Conservation (phyloP, 2,888 invertebrate genomes). For the Orthonevra nobilis region DNA sequence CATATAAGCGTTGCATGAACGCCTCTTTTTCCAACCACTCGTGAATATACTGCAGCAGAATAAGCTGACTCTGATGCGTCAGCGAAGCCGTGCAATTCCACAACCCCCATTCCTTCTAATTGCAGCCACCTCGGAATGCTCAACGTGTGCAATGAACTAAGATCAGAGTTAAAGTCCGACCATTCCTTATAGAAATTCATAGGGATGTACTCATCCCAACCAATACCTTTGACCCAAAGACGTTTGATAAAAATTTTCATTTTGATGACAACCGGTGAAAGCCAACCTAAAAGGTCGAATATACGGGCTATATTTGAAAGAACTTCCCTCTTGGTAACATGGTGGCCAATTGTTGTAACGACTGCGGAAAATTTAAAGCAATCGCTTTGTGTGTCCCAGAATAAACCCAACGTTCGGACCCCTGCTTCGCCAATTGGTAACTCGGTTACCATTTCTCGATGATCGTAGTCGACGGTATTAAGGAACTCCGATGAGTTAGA, state of each 20-base stretch:
- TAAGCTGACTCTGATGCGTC: slow-evolving; percentile 41
- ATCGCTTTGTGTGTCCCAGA: slow-evolving; percentile 3
- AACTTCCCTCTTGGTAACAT: slow-evolving; percentile 5
- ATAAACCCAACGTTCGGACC: slow-evolving; percentile 1
- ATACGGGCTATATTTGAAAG: slow-evolving; percentile 18
- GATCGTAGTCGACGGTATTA: background rate
- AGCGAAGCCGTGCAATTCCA: slow-evolving; percentile 19
- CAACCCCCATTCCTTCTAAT: slow-evolving; percentile 50
- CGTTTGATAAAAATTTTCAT: slow-evolving; percentile 21
- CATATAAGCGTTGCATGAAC: slow-evolving; percentile 13
- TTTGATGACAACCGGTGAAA: slow-evolving; percentile 13
- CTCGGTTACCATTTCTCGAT: slow-evolving; percentile 7
- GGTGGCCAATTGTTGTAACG: background rate
- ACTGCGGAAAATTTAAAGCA: slow-evolving; percentile 8
- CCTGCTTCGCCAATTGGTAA: background rate
- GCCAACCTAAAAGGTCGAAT: slow-evolving; percentile 21
- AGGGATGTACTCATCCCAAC: slow-evolving; percentile 19
- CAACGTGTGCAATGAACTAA: background rate
- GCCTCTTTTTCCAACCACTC: background rate
- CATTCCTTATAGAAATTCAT: background rate
- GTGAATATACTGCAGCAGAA: slow-evolving; percentile 22
- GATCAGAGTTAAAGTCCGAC: slow-evolving; percentile 3
- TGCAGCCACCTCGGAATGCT: slow-evolving; percentile 49
- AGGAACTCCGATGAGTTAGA: slow-evolving; percentile 38
- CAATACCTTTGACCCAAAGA: slow-evolving; percentile 13